Percentiles rank a stretch among this genome's conserved stretches.
Conservation (phyloP, 2,113 vertebrate genomes). For the Malurus alboscapulatus region DNA sequence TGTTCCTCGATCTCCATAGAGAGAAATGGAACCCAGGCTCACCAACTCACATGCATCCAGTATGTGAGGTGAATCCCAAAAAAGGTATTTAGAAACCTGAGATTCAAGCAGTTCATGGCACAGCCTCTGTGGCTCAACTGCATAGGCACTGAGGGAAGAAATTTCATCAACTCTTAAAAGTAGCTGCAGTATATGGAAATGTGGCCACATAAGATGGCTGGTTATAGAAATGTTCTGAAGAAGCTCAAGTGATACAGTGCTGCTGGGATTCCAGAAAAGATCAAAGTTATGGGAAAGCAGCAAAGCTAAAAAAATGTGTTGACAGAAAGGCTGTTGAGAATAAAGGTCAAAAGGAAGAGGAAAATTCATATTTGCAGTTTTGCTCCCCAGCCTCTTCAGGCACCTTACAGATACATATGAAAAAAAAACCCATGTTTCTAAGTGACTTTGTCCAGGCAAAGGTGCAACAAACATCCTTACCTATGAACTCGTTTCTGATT, state of each 20-base stretch:
- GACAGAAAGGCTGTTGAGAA: not conserved
- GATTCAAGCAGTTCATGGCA: not conserved
- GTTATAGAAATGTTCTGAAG: not conserved
- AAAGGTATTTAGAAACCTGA: fast-evolving
- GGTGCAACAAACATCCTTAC: conserved; percentile 65
- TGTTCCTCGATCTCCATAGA: not conserved
- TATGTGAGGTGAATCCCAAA: not conserved
- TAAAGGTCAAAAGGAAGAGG: not conserved
- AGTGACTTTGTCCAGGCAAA: not conserved
- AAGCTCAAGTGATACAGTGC: not conserved
- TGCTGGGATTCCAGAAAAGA: not conserved
- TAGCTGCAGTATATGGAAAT: not conserved
- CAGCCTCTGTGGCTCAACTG: not conserved
- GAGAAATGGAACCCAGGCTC: not conserved
- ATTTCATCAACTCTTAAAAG: not conserved
- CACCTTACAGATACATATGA: not conserved
- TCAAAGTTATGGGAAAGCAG: not conserved
- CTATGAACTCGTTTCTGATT: conserved; percentile 92
- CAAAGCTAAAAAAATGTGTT: not conserved
- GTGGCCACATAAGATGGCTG: not conserved
- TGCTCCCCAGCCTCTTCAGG: not conserved
- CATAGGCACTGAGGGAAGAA: not conserved
- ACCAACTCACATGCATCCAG: not conserved
- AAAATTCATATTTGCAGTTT: not conserved
- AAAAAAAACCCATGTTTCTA: not conserved